phyloP scores from a whole-genome alignment of 2,113 vertebrate genomes.

The Panthera uncia region DNA sequence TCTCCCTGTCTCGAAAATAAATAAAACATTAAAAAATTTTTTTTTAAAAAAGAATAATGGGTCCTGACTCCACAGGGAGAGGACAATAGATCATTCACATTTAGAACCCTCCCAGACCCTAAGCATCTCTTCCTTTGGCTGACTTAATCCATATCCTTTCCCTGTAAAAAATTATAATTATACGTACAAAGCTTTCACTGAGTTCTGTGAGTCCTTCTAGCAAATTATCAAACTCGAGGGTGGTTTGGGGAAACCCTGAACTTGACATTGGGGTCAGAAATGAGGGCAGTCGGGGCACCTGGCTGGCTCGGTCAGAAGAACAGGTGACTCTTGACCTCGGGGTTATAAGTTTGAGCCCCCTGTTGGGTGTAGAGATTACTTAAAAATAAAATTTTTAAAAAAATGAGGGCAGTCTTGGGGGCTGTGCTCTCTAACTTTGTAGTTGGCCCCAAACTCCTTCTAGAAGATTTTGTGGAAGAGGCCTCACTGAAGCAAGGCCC shows the following conservation, averaged over 20 bases:
- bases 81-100: too few relatives aligned
- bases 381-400: too few relatives aligned
- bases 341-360: too few relatives aligned
- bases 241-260: neutral
- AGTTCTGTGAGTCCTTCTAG: neutral
- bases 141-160: neutral
- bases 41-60: too few relatives aligned
- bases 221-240: neutral
- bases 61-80: neutral
- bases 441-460: neutral
- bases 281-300: neutral
- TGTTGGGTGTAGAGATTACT: too few relatives aligned
- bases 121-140: neutral
- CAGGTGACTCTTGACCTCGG: too few relatives aligned
- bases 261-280: neutral
- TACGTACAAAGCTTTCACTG: neutral
- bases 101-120: neutral
- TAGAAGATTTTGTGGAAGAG: neutral
- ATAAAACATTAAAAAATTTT: too few relatives aligned
- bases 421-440: neutral
- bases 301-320: too few relatives aligned
- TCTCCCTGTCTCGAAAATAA: too few relatives aligned
- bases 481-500: neutral
- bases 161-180: neutral
- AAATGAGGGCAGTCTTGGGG: neutral